phyloP scores from a whole-genome alignment of 2,113 vertebrate species.

The Steatornis caripensis region DNA sequence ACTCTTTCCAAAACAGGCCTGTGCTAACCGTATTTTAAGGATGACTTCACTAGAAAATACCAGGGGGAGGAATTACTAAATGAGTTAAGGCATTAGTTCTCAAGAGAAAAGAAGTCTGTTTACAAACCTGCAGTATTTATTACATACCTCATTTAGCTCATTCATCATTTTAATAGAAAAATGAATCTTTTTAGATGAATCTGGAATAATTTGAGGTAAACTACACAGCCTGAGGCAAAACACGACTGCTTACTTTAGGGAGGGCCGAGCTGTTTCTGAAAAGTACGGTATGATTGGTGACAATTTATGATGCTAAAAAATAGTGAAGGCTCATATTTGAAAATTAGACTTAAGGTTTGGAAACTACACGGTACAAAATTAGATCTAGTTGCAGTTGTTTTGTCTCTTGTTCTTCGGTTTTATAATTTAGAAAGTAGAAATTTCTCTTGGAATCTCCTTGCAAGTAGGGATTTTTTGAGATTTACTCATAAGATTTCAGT shows the following conservation, averaged over 20 bases:
- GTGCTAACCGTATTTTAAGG: slow-evolving; percentile 59
- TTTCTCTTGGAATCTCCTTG: background rate
- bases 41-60: slow-evolving; percentile 70
- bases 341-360: background rate
- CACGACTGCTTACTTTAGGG: slow-evolving; percentile 63
- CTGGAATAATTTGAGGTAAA: slow-evolving; percentile 74
- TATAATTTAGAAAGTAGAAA: background rate
- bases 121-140: slow-evolving; percentile 91
- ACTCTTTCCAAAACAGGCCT: background rate
- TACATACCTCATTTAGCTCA: slow-evolving; percentile 94
- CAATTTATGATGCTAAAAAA: slow-evolving; percentile 27
- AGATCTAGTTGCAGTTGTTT: background rate
- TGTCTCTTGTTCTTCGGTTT: background rate
- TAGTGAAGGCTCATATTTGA: background rate
- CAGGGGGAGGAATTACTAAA: slow-evolving; percentile 69
- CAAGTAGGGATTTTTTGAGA: background rate
- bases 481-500: background rate
- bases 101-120: slow-evolving; percentile 78
- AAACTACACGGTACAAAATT: background rate
- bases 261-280: background rate
- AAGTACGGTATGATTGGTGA: background rate
- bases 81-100: slow-evolving; percentile 75
- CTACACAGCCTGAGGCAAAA: slow-evolving; percentile 73
- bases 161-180: slow-evolving; percentile 93
- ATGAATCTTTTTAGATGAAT: slow-evolving; percentile 83